These are phyloP conservation scores for Exocentrus adspersus DNA, from an alignment of 2,888 invertebrate genomes.

Conservation along the genomic window DNA sequence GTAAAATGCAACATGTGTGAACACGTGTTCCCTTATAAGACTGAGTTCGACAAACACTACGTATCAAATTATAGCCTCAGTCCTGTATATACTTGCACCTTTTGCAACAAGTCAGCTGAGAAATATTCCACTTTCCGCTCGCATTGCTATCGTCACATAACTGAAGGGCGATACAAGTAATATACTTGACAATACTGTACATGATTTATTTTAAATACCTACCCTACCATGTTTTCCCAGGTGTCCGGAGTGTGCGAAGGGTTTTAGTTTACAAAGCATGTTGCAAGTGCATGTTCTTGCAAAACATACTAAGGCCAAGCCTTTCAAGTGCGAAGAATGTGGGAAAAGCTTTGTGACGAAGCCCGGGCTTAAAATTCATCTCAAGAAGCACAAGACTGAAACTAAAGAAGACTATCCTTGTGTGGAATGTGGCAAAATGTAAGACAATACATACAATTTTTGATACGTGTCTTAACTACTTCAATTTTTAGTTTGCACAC, in stretches of 20 bases:
- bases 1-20: conserved; percentile 69
- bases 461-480: neutral
- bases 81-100: conserved; percentile 69
- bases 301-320: conserved; percentile 64
- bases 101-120: conserved; percentile 67
- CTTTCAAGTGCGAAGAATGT: conserved; percentile 62
- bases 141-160: conserved; percentile 70
- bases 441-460: no score
- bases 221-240: no score
- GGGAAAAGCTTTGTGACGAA: conserved; percentile 63
- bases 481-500: conserved; percentile 59
- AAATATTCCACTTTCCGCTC: conserved; percentile 67
- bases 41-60: conserved; percentile 68
- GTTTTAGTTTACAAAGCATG: conserved; percentile 67
- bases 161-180: conserved; percentile 68
- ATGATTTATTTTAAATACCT: no score
- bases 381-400: conserved; percentile 63
- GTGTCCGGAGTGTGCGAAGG: conserved; percentile 67
- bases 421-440: conserved; percentile 63
- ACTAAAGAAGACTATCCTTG: conserved; percentile 62
- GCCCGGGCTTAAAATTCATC: conserved; percentile 65
- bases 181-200: no score
- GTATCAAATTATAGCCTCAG: conserved; percentile 57
- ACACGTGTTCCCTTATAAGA: conserved; percentile 64
- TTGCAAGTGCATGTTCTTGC: conserved; percentile 67